Percentiles rank a stretch among this genome's conserved stretches.
phyloP scores from a whole-genome alignment of 2,113 vertebrate genomes.

The Calyptomena viridis region DNA sequence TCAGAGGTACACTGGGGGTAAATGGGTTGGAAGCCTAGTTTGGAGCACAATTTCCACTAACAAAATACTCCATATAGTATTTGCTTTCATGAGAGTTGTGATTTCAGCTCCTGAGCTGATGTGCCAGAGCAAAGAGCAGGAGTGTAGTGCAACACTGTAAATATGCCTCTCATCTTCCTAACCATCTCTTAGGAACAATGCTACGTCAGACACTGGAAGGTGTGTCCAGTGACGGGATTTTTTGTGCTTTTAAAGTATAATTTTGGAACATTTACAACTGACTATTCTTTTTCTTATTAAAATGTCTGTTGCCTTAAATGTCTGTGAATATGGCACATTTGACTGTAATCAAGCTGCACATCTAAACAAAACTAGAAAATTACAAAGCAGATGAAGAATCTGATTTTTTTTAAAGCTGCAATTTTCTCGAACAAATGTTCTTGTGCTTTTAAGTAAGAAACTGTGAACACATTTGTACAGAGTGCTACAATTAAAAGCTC shows the following conservation, averaged over 20 bases:
- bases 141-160: not conserved
- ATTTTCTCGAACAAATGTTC: not conserved
- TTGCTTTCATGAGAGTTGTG: not conserved
- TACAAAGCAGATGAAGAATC: not conserved
- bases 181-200: not conserved
- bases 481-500: not conserved
- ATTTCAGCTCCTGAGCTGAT: not conserved
- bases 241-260: conserved; percentile 12
- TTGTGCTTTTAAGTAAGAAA: not conserved
- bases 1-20: not conserved
- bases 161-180: not conserved
- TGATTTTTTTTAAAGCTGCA: not conserved
- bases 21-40: not conserved
- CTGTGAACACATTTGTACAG: not conserved
- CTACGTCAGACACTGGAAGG: not conserved
- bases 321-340: not conserved
- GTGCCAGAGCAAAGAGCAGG: rapidly evolving
- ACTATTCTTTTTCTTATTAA: conserved; percentile 26
- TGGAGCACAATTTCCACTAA: not conserved
- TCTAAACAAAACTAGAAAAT: not conserved
- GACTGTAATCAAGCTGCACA: not conserved
- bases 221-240: not conserved
- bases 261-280: conserved; percentile 24
- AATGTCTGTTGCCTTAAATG: conserved; percentile 28
- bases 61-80: not conserved